Conservation (phyloP, 2,888 invertebrate species). For the Rhingia campestris region DNA sequence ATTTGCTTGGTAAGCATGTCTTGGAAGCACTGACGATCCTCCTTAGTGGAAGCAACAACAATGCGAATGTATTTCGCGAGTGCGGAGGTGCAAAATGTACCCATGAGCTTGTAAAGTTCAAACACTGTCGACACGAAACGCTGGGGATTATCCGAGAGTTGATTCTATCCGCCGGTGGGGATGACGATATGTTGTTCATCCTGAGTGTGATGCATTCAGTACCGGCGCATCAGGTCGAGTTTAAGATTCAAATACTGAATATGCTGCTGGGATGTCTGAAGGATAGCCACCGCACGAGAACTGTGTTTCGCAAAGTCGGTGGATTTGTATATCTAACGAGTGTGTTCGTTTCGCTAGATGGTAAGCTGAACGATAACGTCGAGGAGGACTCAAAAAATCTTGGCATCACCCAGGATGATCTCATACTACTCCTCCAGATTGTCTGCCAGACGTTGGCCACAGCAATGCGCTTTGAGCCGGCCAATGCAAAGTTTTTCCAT, state of each 20-base stretch:
- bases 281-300: constrained; percentile 97
- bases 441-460: constrained; percentile 97
- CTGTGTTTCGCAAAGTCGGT: constrained; percentile 98
- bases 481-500: constrained; percentile 98
- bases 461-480: constrained; percentile 99
- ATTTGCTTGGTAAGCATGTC: constrained; percentile 91
- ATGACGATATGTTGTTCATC: constrained; percentile 97
- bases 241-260: constrained; percentile 95
- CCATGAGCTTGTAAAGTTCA: constrained; percentile 92
- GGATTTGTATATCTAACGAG: constrained; percentile 99
- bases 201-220: constrained; percentile 96
- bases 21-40: constrained; percentile 94
- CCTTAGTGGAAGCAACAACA: constrained; percentile 91
- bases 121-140: constrained; percentile 91
- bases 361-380: constrained; percentile 85
- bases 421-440: constrained; percentile 91
- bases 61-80: constrained; percentile 96
- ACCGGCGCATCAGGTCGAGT: constrained; percentile 89
- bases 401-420: constrained; percentile 84
- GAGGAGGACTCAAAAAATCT: constrained; percentile 78
- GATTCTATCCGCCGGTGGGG: constrained; percentile 94
- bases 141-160: constrained; percentile 94
- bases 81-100: constrained; percentile 96
- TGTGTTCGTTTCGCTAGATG: constrained; percentile 95
- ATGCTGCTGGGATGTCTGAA: constrained; percentile 93